Percentiles rank a stretch among this genome's conserved stretches.
phyloP scores from a whole-genome alignment of 2,888 invertebrate genomes.

The Acleris holmiana region DNA sequence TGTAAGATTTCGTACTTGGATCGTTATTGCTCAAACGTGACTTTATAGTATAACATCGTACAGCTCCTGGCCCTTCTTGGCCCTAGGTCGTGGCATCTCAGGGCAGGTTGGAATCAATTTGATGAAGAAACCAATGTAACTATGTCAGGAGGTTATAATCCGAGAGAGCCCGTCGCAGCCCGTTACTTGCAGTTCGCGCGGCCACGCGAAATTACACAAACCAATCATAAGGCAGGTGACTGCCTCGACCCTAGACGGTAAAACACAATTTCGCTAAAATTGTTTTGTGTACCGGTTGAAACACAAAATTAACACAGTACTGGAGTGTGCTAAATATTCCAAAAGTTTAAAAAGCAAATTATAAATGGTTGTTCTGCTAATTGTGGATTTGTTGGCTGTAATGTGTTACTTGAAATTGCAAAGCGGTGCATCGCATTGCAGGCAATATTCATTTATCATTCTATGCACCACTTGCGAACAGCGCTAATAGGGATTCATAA shows the following conservation, averaged over 20 bases:
- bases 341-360: background rate
- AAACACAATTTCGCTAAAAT: constrained; percentile 32
- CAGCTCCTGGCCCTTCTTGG: constrained; percentile 32
- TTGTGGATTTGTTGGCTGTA: constrained; percentile 1
- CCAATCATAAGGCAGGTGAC: constrained; percentile 59
- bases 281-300: constrained; percentile 29
- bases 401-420: constrained; percentile 13
- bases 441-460: constrained; percentile 35
- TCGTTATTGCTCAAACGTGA: constrained; percentile 45
- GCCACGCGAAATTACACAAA: constrained; percentile 72
- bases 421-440: constrained; percentile 24
- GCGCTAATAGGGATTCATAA: constrained; percentile 28
- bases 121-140: constrained; percentile 63
- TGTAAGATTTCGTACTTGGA: constrained; percentile 40
- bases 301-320: constrained; percentile 26
- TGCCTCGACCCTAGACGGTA: constrained; percentile 29
- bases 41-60: constrained; percentile 30
- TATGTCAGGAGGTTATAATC: constrained; percentile 78
- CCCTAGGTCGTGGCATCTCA: constrained; percentile 43
- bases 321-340: constrained; percentile 8
- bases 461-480: constrained; percentile 26
- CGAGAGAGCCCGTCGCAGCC: constrained; percentile 57
- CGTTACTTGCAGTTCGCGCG: constrained; percentile 73
- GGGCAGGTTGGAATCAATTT: constrained; percentile 68
- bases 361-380: background rate